Evolutionary conservation across 2,888 invertebrate species (phyloP), one percentile per base, ranked within the genome.

Genomic region (Pristionchus maxplancki): DNA sequence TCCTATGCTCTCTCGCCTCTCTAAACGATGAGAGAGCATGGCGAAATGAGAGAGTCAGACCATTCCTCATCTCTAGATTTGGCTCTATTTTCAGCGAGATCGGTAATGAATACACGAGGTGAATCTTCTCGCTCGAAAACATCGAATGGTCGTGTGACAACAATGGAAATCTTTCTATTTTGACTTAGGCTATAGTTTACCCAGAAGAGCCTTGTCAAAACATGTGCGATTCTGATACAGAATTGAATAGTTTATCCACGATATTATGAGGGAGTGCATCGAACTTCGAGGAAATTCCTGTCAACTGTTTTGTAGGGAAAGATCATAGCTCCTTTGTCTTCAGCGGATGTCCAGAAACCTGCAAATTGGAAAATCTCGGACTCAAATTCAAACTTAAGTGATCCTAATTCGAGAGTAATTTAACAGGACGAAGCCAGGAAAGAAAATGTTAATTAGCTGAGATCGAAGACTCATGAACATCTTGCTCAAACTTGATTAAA

Each of bases 271-370:
- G n/a, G n/a, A n/a, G 24, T 24, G 24, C 71, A 74, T 20, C 71
- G 71, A 24, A 74, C 71, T 74, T 74, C 71, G 37, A 74, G 13
- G 20, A 74, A 74, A 24, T 74, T 74, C 40, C 37, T 74, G 71
- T 74, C 40, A 15, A 74, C 71, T 1, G 37, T 24, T 40, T 74
- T 74, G 71, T 74, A 74, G 24, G 71, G 71, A 24, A 74, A 74
- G 71, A 74, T 8, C 71, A 74, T 74, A 1, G 40, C 71, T 40
- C 71, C 71, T 24, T 28, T 1, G 40, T 74, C 71, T 8, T 74
- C 71, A 9, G 17, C 40, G 3, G 71, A 74, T 9, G 71, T 74
- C 71, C 71, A 74, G 71, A 37, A 74, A 37, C 71, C 71, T 74
- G 40, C 24, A 74, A 74, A 40, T 6, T 4, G 20, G 2, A 20